Base-by-base conservation (phyloP, 2,113 vertebrate species). In the Lophius piscatorius region DNA sequence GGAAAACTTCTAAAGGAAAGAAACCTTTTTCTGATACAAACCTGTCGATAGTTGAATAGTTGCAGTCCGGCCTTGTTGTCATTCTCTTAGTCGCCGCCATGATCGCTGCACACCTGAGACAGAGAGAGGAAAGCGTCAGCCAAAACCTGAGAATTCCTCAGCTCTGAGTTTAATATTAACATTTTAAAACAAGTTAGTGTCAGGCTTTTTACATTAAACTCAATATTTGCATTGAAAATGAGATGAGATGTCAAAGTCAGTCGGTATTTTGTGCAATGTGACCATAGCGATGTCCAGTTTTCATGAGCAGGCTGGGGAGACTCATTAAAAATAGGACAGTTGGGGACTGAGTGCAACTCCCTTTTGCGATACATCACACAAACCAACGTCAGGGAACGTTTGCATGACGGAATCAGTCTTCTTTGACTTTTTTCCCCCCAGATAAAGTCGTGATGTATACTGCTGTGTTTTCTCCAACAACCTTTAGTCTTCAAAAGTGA, bases 11-110 rank as follows among this genome's bases (percentile, higher is more conserved):
- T 1, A 12, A 14, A 3, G 29, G 8, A 31, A 9, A 10, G 9
- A 10, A 31, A 31, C 29, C 29, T 8, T 7, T 4, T 17, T 45
- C 11, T 38, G 9, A 34, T 57, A 65, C 90, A 83, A 74, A 95
- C 94, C 90, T 93, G 88, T 87, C 79, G 76, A 69, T 36, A 34
- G 74, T 46, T 57, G 71, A 82, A 87, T 78, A 88, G 84, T 87
- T 76, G 68, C 50, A 76, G 80, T 71, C 83, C 64, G 81, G 56
- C 71, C 70, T 82, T 21, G 86, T 78, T 70, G 88, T 92, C 94
- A 94, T 94, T 70, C 68, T 91, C 89, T 92, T 86, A 94, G 83
- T 70, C 82, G 64, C 31, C 28, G 62, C 80, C 87, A 78, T 89
- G 61, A 70, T 84, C 71, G 66, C 74, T 48, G 78, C 29, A 78